Base-by-base conservation (phyloP, 2,113 vertebrate genomes). In the Rostratula benghalensis region DNA sequence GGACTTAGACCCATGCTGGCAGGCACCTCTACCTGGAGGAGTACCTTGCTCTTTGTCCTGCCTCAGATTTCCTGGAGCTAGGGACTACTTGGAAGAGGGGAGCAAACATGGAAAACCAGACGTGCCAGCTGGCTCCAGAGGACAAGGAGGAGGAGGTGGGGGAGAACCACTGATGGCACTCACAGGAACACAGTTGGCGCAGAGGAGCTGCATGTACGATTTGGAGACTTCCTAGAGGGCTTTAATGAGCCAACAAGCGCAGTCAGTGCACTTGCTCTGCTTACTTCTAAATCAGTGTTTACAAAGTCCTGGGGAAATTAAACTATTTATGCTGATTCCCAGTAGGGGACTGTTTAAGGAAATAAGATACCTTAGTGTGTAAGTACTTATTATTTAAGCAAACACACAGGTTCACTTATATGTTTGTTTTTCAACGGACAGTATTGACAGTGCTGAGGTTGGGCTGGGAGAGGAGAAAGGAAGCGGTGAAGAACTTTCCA, bases 221-320 rank as follows among this genome's bases (percentile, higher is more conserved):
- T 71, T 65, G 89, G 81, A 93, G 84, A 39, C 57, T 88, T 94
- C 94, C 94, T 95, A 79, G 78, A 76, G 78, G 45, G n/a, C 51
- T 64, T 88, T 53, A 76, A 76, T 4, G 70, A 95, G 89, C 84
- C 81, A 85, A 45, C 10, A 33, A 57, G 81, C 2, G 2, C 76
- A 65, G 50, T 3, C 75, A 57, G 81, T 24, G 30, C 24, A 20
- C 75, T 71, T 27, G 51, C 37, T 82, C 64, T 70, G 93, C 78
- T 69, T 67, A 67, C 68, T 92, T 90, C 56, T 41, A 64, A 94
- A 64, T 39, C 86, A 33, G n/a, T 67, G 50, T 84, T 96, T 94
- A 91, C 79, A 69, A 45, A 93, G 46, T 37, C 57, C 70, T 19
- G 14, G 54, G 68, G 57, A 89, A 95, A 87, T 57, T 11, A 76